Base-by-base conservation (phyloP, 2,113 vertebrate species). In the Tauraco erythrolophus region DNA sequence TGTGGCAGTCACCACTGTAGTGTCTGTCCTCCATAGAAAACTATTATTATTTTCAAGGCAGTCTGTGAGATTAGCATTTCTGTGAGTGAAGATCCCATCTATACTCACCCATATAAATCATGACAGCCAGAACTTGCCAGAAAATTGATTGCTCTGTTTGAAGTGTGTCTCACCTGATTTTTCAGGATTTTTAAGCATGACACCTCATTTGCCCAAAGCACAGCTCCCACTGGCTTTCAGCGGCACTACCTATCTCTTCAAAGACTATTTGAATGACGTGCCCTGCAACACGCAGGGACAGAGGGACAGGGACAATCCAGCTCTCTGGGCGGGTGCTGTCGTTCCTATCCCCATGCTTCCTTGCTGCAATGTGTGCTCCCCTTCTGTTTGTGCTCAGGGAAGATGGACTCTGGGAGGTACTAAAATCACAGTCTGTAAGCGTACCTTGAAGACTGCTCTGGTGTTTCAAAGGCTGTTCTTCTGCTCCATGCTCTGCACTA, bases 251-350 rank as follows among this genome's bases (percentile, higher is more conserved):
- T 39, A 11, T 24, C 28, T 76, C 71, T 94, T 65, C 37, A 68
- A 84, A 81, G 19, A 23, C 19, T 66, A 23, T 9, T 53, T 86
- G 54, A 77, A 76, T 28, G 4, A 53, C 19, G n/a, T 27, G 23
- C 3, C n/a, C n/a, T 50, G 10, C 2, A 4, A 66, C 30, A n/a
- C 17, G 3, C 2, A 0, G 13, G 41, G 66, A 39, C 48, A 76
- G 53, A 86, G 13, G n/a, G 27, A 74, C 27, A 69, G 33, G 43
- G 31, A 69, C 12, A 56, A 33, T 61, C 18, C 65, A 60, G 53
- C 23, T 57, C 50, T 64, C 30, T 43, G 53, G 19, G 21, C 3
- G 23, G 16, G 7, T 28, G 19, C 10, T 45, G 24, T 45, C 28
- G 41, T 88, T 74, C 41, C 66, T 70, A 23, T 37, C 31, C 43